Conservation (phyloP, 2,797 vertebrate genomes). For the Triplophysa yarkandensis region DNA sequence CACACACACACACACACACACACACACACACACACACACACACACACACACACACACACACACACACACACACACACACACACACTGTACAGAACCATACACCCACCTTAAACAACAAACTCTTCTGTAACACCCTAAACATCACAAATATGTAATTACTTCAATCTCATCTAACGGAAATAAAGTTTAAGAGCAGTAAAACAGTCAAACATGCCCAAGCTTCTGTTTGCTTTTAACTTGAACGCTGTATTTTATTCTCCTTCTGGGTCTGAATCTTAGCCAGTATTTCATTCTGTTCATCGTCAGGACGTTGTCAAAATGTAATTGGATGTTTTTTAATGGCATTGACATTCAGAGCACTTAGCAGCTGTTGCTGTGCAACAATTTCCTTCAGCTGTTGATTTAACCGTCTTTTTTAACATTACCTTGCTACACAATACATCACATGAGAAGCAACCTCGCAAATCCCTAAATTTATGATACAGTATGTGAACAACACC, state of each 20-base stretch:
- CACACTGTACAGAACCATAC: not conserved
- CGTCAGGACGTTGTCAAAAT: slow-evolving; percentile 14
- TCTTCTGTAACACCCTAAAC: not conserved
- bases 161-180: not conserved
- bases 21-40: not conserved
- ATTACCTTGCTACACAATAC: not conserved
- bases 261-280: not conserved
- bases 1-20: not conserved
- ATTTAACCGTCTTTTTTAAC: not conserved
- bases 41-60: slow-evolving; percentile 10
- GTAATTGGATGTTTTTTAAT: slow-evolving; percentile 29
- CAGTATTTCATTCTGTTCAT: not conserved
- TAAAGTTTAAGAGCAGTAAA: not conserved
- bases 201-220: not conserved
- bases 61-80: slow-evolving; percentile 20
- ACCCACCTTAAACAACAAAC: slow-evolving; percentile 1
- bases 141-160: slow-evolving; percentile 10
- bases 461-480: not conserved
- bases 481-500: not conserved
- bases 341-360: slow-evolving; percentile 20
- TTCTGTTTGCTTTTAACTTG: not conserved
- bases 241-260: not conserved
- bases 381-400: slow-evolving; percentile 28
- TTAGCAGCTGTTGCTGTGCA: slow-evolving; percentile 23
- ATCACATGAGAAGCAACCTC: not conserved